A percentile compares a stretch with the other conserved stretches of the same genome.
phyloP scores from a whole-genome alignment of 2,888 invertebrate genomes.

The Patella depressa region DNA sequence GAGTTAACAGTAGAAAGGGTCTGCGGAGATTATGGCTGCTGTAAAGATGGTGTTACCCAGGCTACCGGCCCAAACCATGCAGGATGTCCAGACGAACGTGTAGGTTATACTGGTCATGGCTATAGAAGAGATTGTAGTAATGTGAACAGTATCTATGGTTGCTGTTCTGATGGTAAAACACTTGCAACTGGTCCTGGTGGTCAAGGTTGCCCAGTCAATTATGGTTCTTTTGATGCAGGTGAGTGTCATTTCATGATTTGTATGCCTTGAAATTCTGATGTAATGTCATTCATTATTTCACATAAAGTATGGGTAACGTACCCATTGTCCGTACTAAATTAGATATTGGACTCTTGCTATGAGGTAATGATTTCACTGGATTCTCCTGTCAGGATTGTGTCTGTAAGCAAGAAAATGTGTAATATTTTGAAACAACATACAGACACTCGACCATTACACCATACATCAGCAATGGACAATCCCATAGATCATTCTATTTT shows the following conservation, averaged over 20 bases:
- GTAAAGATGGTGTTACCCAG: conserved; percentile 85
- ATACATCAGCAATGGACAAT: too few relatives aligned
- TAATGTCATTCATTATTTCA: too few relatives aligned
- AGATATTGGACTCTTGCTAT: too few relatives aligned
- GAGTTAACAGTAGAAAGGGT: conserved; percentile 74
- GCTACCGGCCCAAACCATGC: conserved; percentile 85
- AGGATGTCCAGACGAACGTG: conserved; percentile 73
- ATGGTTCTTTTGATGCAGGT: neutral
- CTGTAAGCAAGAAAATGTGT: too few relatives aligned
- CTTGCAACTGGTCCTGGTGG: conserved; percentile 28
- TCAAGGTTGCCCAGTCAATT: conserved; percentile 26
- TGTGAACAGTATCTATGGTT: conserved; percentile 77
- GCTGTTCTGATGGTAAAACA: conserved; percentile 85
- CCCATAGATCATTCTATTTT: too few relatives aligned
- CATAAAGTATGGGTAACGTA: too few relatives aligned
- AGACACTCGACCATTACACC: too few relatives aligned
- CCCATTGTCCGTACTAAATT: too few relatives aligned
- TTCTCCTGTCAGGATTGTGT: too few relatives aligned
- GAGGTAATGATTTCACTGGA: too few relatives aligned
- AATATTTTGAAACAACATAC: too few relatives aligned
- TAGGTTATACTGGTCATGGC: neutral
- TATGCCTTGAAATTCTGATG: too few relatives aligned
- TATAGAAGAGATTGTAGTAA: neutral
- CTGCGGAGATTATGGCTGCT: conserved; percentile 82
- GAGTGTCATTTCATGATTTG: neutral